phyloP scores from a whole-genome alignment of 2,888 invertebrate genomes.

The Amphipoea oculea region DNA sequence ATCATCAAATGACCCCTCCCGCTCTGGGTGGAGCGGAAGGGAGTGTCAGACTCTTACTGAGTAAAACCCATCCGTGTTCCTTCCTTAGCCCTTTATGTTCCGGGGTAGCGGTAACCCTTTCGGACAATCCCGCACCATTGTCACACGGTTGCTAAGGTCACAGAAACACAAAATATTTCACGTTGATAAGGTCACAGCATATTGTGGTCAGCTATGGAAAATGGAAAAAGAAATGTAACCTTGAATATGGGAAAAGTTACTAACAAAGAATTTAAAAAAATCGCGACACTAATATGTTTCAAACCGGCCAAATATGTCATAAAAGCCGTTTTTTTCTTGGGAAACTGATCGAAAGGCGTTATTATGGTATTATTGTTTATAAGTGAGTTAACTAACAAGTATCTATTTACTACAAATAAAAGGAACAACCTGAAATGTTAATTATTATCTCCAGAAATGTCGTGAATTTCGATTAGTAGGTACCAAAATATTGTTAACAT shows the following conservation, averaged over 20 bases:
- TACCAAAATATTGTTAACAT: neutral
- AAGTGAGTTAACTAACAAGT: neutral
- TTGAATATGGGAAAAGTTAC: neutral
- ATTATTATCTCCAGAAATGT: too few relatives aligned
- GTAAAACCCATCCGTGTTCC: too few relatives aligned
- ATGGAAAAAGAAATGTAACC: neutral
- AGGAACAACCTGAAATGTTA: too few relatives aligned
- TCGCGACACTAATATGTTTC: neutral
- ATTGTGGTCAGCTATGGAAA: neutral
- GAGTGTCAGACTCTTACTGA: too few relatives aligned
- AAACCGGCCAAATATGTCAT: neutral
- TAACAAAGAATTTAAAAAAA: neutral
- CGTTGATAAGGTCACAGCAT: neutral
- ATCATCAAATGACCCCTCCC: too few relatives aligned
- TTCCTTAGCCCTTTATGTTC: too few relatives aligned
- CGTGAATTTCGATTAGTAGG: neutral
- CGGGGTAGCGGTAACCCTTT: too few relatives aligned
- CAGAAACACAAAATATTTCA: neutral
- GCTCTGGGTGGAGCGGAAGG: too few relatives aligned
- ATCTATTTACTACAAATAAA: neutral
- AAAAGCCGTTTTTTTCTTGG: neutral
- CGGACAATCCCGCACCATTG: too few relatives aligned
- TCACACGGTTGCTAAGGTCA: too few relatives aligned
- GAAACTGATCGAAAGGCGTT: too few relatives aligned
- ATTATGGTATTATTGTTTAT: neutral